Percentiles rank a stretch among this genome's conserved stretches.
Conservation (phyloP, 2,113 vertebrate genomes). For the Synodontis membranacea region DNA sequence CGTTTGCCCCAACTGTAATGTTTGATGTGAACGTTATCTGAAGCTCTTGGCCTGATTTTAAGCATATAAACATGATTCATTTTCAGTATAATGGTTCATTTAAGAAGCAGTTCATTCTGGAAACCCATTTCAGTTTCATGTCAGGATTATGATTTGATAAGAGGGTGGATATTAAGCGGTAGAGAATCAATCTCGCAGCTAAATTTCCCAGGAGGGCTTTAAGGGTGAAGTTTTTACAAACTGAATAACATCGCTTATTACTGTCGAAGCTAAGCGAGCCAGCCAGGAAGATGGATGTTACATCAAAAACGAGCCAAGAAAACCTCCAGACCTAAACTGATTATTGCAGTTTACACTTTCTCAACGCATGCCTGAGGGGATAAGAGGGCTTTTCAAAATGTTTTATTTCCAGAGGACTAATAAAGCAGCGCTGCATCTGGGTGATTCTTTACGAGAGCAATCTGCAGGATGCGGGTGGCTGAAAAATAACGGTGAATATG, state of each 20-base stretch:
- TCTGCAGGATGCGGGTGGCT: neutral
- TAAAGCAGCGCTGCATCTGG: neutral
- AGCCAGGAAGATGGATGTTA: neutral
- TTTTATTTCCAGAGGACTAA: slow-evolving; percentile 11
- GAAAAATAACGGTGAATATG: neutral
- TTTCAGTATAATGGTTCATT: neutral
- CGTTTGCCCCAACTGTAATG: neutral
- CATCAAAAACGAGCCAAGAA: neutral
- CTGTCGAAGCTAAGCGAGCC: neutral
- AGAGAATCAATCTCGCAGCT: neutral
- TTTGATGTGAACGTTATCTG: neutral
- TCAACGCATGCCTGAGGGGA: neutral
- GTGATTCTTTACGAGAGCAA: neutral
- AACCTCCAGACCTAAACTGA: neutral
- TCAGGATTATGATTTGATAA: slow-evolving; percentile 16
- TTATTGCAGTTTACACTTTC: neutral
- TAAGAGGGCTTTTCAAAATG: neutral
- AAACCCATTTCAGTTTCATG: neutral
- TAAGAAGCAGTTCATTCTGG: neutral
- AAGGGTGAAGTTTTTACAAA: neutral
- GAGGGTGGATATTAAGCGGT: neutral
- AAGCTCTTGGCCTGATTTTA: neutral
- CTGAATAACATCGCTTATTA: neutral
- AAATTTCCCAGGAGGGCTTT: slow-evolving; percentile 18
- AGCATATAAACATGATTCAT: neutral